These are phyloP conservation scores for Desoria tigrina DNA, from an alignment of 2,888 invertebrate genomes.

Conservation along the genomic window DNA sequence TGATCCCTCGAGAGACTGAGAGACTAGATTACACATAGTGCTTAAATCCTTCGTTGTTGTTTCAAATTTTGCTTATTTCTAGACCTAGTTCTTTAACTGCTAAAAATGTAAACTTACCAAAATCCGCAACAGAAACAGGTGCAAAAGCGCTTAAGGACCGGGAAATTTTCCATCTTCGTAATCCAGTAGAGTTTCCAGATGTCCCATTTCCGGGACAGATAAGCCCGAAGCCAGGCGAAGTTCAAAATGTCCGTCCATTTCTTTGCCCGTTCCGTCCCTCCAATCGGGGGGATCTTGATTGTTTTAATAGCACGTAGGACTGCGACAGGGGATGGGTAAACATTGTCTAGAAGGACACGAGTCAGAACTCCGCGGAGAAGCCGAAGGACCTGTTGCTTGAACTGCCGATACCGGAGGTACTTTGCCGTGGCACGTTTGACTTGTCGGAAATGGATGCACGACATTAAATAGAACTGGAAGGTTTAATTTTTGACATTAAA, in stretches of 20 bases:
- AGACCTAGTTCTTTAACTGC: not conserved
- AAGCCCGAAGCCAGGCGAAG: constrained; percentile 17
- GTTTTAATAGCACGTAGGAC: constrained; percentile 28
- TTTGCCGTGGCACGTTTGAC: constrained; percentile 24
- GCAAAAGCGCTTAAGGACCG: constrained; percentile 3
- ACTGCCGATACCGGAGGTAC: constrained; percentile 31
- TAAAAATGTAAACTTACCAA: constrained; percentile 14
- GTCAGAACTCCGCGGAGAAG: constrained; percentile 17
- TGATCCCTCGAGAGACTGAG: no score
- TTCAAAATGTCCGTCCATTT: constrained; percentile 28
- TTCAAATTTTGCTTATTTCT: not conserved
- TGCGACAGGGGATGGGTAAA: constrained; percentile 28
- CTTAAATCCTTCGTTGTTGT: not conserved
- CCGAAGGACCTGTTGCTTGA: constrained; percentile 25
- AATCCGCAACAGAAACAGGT: constrained; percentile 28
- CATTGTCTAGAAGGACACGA: constrained; percentile 18
- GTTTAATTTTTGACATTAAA: not conserved
- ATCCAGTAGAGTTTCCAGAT: constrained; percentile 20
- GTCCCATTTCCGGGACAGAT: constrained; percentile 9
- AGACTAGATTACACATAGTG: no score
- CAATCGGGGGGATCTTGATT: constrained; percentile 30
- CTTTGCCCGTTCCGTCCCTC: constrained; percentile 24
- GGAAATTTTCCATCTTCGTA: constrained; percentile 15
- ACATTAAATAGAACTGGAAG: constrained; percentile 33
- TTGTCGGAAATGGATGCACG: constrained; percentile 33